A percentile compares a stretch with the other conserved stretches of the same genome.
Evolutionary conservation across 2,888 invertebrate genomes (phyloP).

Genomic region (Limnephilus lunatus): DNA sequence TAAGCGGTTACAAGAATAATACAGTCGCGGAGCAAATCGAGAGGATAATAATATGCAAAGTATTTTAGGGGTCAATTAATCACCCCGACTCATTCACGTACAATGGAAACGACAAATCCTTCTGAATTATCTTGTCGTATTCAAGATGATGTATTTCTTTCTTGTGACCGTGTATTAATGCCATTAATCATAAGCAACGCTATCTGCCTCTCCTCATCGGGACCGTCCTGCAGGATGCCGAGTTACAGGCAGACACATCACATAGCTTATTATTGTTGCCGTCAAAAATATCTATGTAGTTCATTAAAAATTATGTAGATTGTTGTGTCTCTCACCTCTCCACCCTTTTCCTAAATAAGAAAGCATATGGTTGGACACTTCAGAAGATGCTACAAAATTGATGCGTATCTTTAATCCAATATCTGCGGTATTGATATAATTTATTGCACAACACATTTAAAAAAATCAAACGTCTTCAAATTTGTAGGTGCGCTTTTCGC

Average conservation of each 20-base stretch:
- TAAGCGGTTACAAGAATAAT: not conserved
- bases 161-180: slow-evolving; percentile 50
- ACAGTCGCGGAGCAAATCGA: slow-evolving; percentile 6
- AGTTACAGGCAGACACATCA: slow-evolving; percentile 26
- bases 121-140: slow-evolving; percentile 48
- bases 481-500: not conserved
- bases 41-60: slow-evolving; percentile 36
- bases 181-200: slow-evolving; percentile 59
- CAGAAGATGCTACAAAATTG: too few relatives aligned
- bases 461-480: too few relatives aligned
- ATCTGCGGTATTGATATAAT: too few relatives aligned
- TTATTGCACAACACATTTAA: too few relatives aligned
- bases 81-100: slow-evolving; percentile 37
- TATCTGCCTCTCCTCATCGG: slow-evolving; percentile 49
- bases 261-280: not conserved
- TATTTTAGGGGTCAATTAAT: slow-evolving; percentile 48
- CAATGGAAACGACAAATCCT: slow-evolving; percentile 50
- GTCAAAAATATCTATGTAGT: not conserved
- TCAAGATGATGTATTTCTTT: slow-evolving; percentile 49
- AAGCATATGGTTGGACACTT: too few relatives aligned
- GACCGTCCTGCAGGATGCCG: not conserved
- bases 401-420: not conserved
- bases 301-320: not conserved
- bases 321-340: too few relatives aligned
- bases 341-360: too few relatives aligned